Conservation (phyloP, 1,140 invertebrate species). For the Philaenus spumarius region DNA sequence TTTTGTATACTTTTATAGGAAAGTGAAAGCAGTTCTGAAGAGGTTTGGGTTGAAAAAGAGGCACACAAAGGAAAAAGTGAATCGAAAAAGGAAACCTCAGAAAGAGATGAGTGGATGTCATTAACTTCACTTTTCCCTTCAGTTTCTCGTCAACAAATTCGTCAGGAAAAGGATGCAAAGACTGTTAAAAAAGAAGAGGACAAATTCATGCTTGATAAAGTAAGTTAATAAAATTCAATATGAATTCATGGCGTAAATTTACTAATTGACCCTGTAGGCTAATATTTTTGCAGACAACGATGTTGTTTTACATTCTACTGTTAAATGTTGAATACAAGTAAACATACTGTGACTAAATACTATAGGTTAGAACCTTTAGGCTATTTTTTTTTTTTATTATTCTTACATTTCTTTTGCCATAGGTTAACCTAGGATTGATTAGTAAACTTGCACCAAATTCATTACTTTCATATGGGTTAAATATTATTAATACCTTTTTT, state of each 20-base stretch:
- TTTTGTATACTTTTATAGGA: no score
- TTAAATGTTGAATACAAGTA: no score
- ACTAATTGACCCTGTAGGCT: not conserved
- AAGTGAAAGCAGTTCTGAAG: slow-evolving; percentile 11
- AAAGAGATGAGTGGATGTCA: slow-evolving; percentile 21
- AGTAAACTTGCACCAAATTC: not conserved
- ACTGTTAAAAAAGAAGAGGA: slow-evolving; percentile 1
- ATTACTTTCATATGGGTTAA: no score
- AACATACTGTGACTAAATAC: no score
- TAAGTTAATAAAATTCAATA: not conserved
- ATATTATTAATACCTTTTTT: no score
- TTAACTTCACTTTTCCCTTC: slow-evolving; percentile 9
- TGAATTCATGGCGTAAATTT: not conserved
- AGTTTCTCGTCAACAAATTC: slow-evolving; percentile 10
- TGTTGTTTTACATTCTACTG: no score
- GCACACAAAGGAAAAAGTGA: not conserved
- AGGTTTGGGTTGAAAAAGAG: slow-evolving; percentile 25
- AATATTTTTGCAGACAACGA: no score
- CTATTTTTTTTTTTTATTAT: no score
- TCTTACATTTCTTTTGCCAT: no score
- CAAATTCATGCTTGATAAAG: slow-evolving; percentile 14
- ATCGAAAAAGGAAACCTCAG: not conserved
- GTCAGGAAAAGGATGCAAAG: slow-evolving; percentile 9
- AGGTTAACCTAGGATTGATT: no score
- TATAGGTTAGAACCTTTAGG: no score